Evolutionary conservation across 2,797 vertebrate species (phyloP).

Genomic region (Acanthis flammea): DNA sequence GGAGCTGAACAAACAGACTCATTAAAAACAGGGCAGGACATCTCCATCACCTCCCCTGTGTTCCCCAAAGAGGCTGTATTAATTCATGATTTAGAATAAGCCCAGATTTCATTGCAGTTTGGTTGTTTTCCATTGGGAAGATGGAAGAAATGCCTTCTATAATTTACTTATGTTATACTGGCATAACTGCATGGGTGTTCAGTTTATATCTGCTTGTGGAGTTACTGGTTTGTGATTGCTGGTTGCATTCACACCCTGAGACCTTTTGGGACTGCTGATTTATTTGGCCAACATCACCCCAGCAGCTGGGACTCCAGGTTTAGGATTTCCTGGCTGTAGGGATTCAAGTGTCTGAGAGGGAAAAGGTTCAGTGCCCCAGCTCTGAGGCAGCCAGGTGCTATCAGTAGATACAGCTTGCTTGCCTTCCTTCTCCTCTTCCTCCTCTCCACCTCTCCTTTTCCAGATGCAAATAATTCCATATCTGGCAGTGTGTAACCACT

Average conservation of each 20-base stretch:
- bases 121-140: neutral
- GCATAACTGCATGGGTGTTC: neutral
- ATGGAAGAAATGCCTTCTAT: neutral
- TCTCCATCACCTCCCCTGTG: neutral
- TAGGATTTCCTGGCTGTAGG: neutral
- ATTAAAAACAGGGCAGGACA: neutral
- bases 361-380: neutral
- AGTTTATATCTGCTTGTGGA: neutral
- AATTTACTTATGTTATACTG: neutral
- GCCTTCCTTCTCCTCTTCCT: neutral
- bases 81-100: neutral
- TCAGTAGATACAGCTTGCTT: neutral
- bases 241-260: neutral
- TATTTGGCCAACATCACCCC: neutral
- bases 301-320: neutral
- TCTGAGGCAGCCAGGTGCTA: neutral
- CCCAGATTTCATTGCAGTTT: neutral
- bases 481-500: neutral
- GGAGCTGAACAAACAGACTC: neutral
- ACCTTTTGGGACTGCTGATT: neutral
- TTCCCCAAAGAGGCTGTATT: neutral
- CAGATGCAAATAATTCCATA: conserved; percentile 12
- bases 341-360: neutral
- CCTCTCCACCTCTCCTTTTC: neutral
- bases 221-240: neutral